Percentiles rank a stretch among this genome's conserved stretches.
These are phyloP conservation scores for Entomobrya proxima DNA, from an alignment of 2,888 invertebrate genomes.

Conservation along the genomic window DNA sequence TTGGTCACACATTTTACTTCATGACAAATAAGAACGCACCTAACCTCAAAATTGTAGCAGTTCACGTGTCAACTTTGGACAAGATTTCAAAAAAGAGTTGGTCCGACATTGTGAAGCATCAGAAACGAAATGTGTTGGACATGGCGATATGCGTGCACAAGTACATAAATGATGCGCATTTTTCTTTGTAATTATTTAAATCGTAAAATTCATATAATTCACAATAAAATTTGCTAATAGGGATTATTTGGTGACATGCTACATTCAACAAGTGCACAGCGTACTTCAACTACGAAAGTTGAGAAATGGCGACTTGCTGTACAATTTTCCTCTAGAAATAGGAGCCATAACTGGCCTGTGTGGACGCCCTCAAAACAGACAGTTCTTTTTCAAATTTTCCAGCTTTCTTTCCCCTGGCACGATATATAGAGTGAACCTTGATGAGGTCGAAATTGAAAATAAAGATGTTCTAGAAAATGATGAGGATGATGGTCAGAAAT, in stretches of 20 bases:
- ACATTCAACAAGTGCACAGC: conserved; percentile 96
- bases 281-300: conserved; percentile 88
- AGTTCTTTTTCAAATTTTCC: conserved; percentile 94
- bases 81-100: conserved; percentile 78
- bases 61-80: conserved; percentile 82
- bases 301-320: conserved; percentile 83
- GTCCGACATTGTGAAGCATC: conserved; percentile 87
- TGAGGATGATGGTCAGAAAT: too few relatives aligned
- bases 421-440: conserved; percentile 84
- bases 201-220: neutral
- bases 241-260: conserved; percentile 91
- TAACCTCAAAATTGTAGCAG: conserved; percentile 90
- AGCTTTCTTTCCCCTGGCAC: conserved; percentile 93
- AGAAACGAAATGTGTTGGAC: conserved; percentile 91
- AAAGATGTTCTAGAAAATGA: too few relatives aligned
- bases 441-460: neutral
- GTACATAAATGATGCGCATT: conserved; percentile 77
- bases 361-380: conserved; percentile 88
- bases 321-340: conserved; percentile 87
- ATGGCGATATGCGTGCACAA: conserved; percentile 90
- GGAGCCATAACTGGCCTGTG: conserved; percentile 91
- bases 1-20: conserved; percentile 88
- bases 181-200: neutral
- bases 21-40: conserved; percentile 95
- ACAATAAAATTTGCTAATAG: conserved; percentile 76